Conservation (phyloP, 1,140 invertebrate species). For the Drosophila paulistorum region DNA sequence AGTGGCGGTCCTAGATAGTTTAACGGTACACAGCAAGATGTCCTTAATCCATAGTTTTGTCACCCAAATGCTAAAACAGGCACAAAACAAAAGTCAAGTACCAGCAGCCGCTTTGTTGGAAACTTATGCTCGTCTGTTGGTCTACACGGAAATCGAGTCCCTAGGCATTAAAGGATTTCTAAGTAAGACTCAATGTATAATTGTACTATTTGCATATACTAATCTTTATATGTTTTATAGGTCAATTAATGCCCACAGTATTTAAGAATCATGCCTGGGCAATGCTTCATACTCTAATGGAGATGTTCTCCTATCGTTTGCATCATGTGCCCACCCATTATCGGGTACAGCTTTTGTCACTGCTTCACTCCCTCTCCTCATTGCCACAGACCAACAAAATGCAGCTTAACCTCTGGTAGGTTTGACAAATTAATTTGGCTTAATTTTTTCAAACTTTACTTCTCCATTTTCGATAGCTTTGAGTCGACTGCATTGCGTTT, state of each 20-base stretch:
- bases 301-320: conserved; percentile 98
- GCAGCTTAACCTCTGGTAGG: conserved; percentile 93
- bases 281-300: conserved; percentile 95
- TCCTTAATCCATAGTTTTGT: conserved; percentile 92
- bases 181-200: conserved; percentile 85
- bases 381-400: conserved; percentile 97
- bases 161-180: conserved; percentile 98
- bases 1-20: conserved; percentile 96
- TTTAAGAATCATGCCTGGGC: conserved; percentile 97
- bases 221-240: conserved; percentile 81
- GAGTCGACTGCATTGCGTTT: conserved; percentile 96
- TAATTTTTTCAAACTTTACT: not conserved
- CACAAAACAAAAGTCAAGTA: conserved; percentile 90
- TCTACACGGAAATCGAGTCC: conserved; percentile 98
- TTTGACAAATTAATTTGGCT: not conserved
- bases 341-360: conserved; percentile 94
- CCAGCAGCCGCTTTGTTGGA: conserved; percentile 95
- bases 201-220: conserved; percentile 3
- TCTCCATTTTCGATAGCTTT: conserved; percentile 84
- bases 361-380: conserved; percentile 93
- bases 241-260: conserved; percentile 93
- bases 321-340: conserved; percentile 98
- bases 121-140: conserved; percentile 95
- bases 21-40: conserved; percentile 99
- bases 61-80: conserved; percentile 79